Evolutionary conservation across 2,888 invertebrate genomes (phyloP).

Genomic region (Clunio marinus): DNA sequence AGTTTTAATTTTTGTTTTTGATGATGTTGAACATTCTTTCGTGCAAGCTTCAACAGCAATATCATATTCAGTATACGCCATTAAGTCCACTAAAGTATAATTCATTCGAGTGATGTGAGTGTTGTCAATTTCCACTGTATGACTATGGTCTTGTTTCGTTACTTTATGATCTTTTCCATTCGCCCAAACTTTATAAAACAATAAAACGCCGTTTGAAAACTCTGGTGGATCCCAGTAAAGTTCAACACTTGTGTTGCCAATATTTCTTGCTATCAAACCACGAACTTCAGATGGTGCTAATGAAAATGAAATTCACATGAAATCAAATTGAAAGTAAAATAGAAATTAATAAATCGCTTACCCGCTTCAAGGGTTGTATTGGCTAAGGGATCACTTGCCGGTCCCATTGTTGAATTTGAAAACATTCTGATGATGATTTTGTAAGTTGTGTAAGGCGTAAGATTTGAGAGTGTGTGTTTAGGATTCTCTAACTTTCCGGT

Average conservation of each 20-base stretch:
- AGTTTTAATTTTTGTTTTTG: slow-evolving; percentile 39
- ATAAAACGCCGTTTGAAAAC: slow-evolving; percentile 61
- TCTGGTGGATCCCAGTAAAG: slow-evolving; percentile 64
- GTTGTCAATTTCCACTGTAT: neutral
- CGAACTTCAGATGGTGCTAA: slow-evolving; percentile 56
- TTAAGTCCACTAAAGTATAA: slow-evolving; percentile 25
- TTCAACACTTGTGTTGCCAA: slow-evolving; percentile 59
- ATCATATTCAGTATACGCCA: slow-evolving; percentile 36
- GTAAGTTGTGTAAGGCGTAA: slow-evolving; percentile 74
- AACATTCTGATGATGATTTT: slow-evolving; percentile 64
- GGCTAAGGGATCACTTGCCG: slow-evolving; percentile 58
- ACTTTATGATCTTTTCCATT: slow-evolving; percentile 17
- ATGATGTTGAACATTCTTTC: slow-evolving; percentile 31
- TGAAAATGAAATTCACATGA: slow-evolving; percentile 40
- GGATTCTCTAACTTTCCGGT: slow-evolving; percentile 40
- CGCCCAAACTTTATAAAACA: slow-evolving; percentile 32
- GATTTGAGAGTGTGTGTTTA: slow-evolving; percentile 56
- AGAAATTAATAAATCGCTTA: too few species aligned
- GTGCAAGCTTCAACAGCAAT: slow-evolving; percentile 40
- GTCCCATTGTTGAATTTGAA: slow-evolving; percentile 55
- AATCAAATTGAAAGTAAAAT: slow-evolving; percentile 39
- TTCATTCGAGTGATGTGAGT: neutral
- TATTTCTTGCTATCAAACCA: slow-evolving; percentile 52
- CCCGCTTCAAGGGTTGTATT: slow-evolving; percentile 69
- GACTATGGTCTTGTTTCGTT: neutral